A percentile compares a stretch with the other conserved stretches of the same genome.
Conservation (phyloP, 2,797 vertebrate genomes). For the Microchirus variegatus region DNA sequence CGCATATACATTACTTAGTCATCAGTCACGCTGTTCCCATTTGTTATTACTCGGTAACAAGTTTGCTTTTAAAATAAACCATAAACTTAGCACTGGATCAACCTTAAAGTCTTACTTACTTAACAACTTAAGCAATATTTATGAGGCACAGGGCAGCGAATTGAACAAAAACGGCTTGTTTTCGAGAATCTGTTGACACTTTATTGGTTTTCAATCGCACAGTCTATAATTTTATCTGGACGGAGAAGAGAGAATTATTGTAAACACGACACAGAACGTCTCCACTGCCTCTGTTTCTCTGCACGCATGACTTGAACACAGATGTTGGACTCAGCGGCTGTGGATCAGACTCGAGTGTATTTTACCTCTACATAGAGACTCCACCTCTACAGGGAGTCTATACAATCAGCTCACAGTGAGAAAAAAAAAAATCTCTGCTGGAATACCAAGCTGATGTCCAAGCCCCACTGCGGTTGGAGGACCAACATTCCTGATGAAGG, state of each 20-base stretch:
- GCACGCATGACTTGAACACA: constrained; percentile 60
- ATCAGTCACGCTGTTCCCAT: constrained; percentile 53
- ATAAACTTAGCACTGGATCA: constrained; percentile 17
- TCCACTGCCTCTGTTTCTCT: constrained; percentile 25
- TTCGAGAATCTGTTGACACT: too few relatives aligned
- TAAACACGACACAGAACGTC: too few relatives aligned
- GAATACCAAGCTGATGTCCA: constrained; percentile 46
- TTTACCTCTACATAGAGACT: constrained; percentile 40
- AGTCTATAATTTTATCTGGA: too few relatives aligned
- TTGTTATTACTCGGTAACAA: constrained; percentile 62
- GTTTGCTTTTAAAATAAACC: constrained; percentile 63
- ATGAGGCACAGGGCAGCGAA: too few relatives aligned
- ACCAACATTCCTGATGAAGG: constrained; percentile 65
- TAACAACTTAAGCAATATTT: too few relatives aligned
- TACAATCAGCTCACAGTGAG: constrained; percentile 48
- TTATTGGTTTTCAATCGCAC: too few relatives aligned
- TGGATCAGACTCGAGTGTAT: constrained; percentile 56
- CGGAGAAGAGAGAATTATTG: too few relatives aligned
- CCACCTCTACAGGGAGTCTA: constrained; percentile 35
- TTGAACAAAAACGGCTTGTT: too few relatives aligned
- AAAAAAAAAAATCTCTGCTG: constrained; percentile 22
- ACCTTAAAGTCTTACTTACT: constrained; percentile 11
- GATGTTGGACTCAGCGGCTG: constrained; percentile 25
- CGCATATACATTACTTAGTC: constrained; percentile 54
- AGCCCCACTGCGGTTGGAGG: constrained; percentile 55